These are phyloP conservation scores for Glandiceps talaboti DNA, from an alignment of 53 echinoderm and acorn worm species.

Conservation along the genomic window DNA sequence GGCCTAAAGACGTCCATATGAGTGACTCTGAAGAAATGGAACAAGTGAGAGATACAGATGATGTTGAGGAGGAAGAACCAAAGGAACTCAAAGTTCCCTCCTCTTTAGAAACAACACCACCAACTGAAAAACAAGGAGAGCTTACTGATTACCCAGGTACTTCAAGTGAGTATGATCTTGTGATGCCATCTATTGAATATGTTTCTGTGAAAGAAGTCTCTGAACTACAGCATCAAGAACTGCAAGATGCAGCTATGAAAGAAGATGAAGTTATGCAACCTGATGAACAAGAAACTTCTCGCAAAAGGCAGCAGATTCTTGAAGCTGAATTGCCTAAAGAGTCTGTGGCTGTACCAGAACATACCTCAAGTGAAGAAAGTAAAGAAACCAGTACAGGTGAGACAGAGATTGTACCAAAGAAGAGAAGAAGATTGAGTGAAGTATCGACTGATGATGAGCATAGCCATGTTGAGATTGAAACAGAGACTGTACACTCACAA, in stretches of 20 bases:
- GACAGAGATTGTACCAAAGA: background rate
- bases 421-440: background rate
- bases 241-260: no score
- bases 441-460: background rate
- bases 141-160: no score
- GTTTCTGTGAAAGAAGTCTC: no score
- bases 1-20: background rate
- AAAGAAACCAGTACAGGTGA: background rate
- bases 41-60: background rate
- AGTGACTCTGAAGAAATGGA: background rate
- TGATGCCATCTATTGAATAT: no score
- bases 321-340: background rate
- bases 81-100: no score
- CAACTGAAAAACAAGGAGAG: no score
- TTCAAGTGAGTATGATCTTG: no score
- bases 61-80: no score
- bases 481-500: background rate
- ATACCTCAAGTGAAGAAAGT: background rate
- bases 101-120: no score
- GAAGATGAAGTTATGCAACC: background rate
- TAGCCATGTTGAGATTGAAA: background rate
- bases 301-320: background rate
- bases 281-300: background rate
- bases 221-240: no score
- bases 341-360: background rate